phyloP scores from a whole-genome alignment of 2,797 vertebrate species.

The Dicrostonyx torquatus region DNA sequence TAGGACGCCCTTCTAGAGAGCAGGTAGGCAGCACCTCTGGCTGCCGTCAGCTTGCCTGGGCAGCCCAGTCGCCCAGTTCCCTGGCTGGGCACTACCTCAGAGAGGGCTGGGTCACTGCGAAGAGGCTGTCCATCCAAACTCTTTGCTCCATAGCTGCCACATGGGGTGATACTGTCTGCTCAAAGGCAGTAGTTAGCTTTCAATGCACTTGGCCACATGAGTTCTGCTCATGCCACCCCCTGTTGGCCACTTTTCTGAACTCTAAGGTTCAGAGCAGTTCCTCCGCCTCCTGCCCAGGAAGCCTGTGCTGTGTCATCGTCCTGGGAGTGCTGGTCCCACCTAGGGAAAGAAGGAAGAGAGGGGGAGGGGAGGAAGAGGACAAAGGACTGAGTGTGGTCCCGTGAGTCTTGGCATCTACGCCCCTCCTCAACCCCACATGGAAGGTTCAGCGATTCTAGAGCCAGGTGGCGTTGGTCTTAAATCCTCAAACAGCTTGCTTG shows the following conservation, averaged over 20 bases:
- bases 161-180: neutral
- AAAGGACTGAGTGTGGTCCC: rapidly evolving
- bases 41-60: neutral
- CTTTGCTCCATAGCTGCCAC: neutral
- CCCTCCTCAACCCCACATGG: rapidly evolving
- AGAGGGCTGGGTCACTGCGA: neutral
- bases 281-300: slow-evolving; percentile 30
- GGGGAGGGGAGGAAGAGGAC: neutral
- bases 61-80: neutral
- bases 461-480: neutral
- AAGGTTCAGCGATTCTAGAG: neutral
- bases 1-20: neutral
- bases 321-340: neutral
- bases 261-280: neutral
- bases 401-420: neutral
- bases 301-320: neutral
- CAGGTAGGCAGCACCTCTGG: neutral
- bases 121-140: neutral
- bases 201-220: neutral
- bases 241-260: neutral
- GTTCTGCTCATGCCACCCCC: neutral
- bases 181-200: neutral
- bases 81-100: neutral
- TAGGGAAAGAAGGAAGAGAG: neutral
- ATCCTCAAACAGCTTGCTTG: neutral